Evolutionary conservation across 2,888 invertebrate species (phyloP), one percentile per base, ranked within the genome.

Genomic region (Galerucella pusilla): DNA sequence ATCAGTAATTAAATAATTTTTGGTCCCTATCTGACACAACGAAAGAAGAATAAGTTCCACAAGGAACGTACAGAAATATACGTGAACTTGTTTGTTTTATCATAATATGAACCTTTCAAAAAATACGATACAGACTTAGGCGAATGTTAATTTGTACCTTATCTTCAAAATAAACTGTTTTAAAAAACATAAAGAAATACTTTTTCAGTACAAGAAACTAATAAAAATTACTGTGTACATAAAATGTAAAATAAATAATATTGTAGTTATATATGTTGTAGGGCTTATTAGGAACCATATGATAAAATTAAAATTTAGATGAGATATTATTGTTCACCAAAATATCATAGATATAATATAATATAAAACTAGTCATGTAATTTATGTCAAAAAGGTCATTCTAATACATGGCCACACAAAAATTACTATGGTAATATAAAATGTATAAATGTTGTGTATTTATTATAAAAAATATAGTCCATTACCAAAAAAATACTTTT

Each of bases 361-460:
- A 77, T 75, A 75, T 79, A 80, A 80, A 78, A 80, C 84, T 85
- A 85, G 85, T 85, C 84, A 83, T 82, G 80, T 79, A 83, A 81
- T 79, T 75, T 82, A 83, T 83, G 83, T 84, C 80, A 79, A 77
- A 81, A 77, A 80, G 78, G 79, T 80, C 80, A 83, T 83, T 82
- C 82, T 83, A 82, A 81, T 83, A 81, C 79, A 76, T 74, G 76
- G 46, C 64, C 81, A 80, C 80, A 81, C 79, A 80, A 80, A 81
- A 84, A 82, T 80, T 80, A 72, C 73, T 12, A 11, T 20, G 77
- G 74, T 81, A 83, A 80, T 80, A 42, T 81, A 82, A 81, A 79
- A 83, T 85, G 85, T 85, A 87, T 87, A 87, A 86, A 87, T 87
- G 87, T 87, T 87, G 86, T 85, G 86, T 86, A 87, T 86, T 86